Conservation (phyloP, 2,888 invertebrate genomes). For the Parnassius orleans region DNA sequence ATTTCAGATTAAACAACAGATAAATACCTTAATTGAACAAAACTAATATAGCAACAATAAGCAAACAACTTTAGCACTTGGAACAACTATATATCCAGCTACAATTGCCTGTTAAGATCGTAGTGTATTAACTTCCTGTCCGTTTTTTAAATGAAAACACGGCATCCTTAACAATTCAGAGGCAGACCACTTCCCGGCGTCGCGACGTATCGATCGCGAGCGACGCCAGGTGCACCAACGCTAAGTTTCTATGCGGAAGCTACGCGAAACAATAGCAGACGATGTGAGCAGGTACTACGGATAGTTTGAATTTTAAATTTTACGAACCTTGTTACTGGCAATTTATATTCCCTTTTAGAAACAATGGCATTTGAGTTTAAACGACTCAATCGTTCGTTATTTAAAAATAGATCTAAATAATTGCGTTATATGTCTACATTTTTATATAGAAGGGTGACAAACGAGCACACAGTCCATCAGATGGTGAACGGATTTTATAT, state of each 20-base stretch:
- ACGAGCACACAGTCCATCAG: too few relatives aligned
- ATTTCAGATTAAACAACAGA: too few relatives aligned
- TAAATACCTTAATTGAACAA: too few relatives aligned
- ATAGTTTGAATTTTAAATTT: slow-evolving; percentile 10
- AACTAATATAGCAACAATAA: too few relatives aligned
- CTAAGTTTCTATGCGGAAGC: slow-evolving; percentile 5
- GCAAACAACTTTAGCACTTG: slow-evolving; percentile 2
- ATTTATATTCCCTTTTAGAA: not conserved
- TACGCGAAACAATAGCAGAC: slow-evolving; percentile 2
- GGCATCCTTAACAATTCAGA: not conserved
- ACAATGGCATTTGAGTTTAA: not conserved
- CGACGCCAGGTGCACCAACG: slow-evolving; percentile 19
- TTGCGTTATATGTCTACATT: too few relatives aligned
- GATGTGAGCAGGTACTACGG: not conserved
- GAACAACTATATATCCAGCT: not conserved
- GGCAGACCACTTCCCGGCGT: slow-evolving; percentile 8
- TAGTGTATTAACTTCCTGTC: slow-evolving; percentile 16
- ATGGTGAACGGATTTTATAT: too few relatives aligned
- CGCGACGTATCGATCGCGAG: slow-evolving; percentile 26
- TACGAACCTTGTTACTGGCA: not conserved
- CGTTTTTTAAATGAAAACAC: slow-evolving; percentile 15
- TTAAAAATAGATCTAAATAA: too few relatives aligned
- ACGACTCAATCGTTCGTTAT: too few relatives aligned
- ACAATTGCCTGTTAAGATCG: slow-evolving; percentile 3
- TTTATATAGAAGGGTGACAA: too few relatives aligned